Base-by-base conservation (phyloP, 2,888 invertebrate genomes). In the Cheilosia pagana region DNA sequence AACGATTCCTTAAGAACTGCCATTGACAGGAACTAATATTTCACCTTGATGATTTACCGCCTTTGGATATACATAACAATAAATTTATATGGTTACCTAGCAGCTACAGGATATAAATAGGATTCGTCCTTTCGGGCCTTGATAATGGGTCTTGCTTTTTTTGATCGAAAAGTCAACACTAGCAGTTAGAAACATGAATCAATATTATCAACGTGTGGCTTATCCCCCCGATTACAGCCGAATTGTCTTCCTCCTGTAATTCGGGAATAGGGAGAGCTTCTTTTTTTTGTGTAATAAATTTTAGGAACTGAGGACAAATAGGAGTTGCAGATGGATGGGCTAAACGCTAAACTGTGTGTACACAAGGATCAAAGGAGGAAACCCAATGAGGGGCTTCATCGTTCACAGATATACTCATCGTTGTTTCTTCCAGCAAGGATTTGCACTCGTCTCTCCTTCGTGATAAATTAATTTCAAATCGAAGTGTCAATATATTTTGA, bases 401-500 rank as follows among this genome's bases (percentile, higher is more conserved):
- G 25, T 19, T 19, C 2, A 19, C 10, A 16, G 8, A 43, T 28
- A 50, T 43, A 16, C 7, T 2, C 43, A 7, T 35, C 35, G 10
- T 52, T 52, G 12, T n/a, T 62, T 3, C 52, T 7, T 12, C 8
- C 45, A 45, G 25, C 16, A 50, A 63, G 63, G n/a, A 63, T 14
- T 19, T 16, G 39, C 21, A 14, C 10, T 48, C 41, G 7, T 35
- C 21, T 55, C 8, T n/a, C 12, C 2, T 25, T 16, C 48, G 7
- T 72, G 62, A 72, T 72, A 62, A 72, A 72, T 72, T 62, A 72
- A 72, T 62, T 60, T 53, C 41, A 74, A 74, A 60, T 57, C 62
- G 68, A 68, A 62, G 59, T 81, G 75, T 70, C 75, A 81, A 63
- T 75, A 57, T 62, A 53, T 75, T 50, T 62, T 68, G 68, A 81